Conservation (phyloP, 1,140 invertebrate genomes). For the Rhyzopertha dominica region DNA sequence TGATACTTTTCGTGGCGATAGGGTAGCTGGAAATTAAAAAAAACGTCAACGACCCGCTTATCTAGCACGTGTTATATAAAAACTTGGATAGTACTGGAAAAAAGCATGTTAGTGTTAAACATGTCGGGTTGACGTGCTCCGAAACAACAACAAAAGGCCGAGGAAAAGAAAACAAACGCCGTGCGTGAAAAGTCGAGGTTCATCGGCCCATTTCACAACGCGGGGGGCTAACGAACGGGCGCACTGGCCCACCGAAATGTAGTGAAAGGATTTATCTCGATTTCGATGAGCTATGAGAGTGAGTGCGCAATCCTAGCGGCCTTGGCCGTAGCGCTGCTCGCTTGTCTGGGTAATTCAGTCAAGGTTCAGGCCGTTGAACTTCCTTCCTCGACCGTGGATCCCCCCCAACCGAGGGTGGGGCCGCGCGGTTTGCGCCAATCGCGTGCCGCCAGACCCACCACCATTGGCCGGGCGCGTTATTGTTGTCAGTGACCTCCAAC, state of each 20-base stretch:
- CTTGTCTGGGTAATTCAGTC: slow-evolving; percentile 63
- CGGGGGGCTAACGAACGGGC: not conserved
- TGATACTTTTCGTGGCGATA: too few relatives aligned
- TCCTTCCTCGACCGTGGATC: slow-evolving; percentile 39
- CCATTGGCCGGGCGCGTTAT: slow-evolving; percentile 34
- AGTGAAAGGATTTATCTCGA: slow-evolving; percentile 31
- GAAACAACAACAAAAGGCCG: slow-evolving; percentile 5
- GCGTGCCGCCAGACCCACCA: slow-evolving; percentile 26
- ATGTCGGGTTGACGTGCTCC: too few relatives aligned
- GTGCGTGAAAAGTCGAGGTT: too few relatives aligned
- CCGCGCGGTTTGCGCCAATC: slow-evolving; percentile 34
- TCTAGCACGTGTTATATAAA: too few relatives aligned
- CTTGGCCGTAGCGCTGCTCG: slow-evolving; percentile 54
- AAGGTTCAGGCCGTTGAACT: slow-evolving; percentile 64
- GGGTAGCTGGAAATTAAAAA: too few relatives aligned
- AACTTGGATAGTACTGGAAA: too few relatives aligned
- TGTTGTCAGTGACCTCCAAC: slow-evolving; percentile 58
- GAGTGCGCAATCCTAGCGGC: slow-evolving; percentile 37
- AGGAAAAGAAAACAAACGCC: not conserved
- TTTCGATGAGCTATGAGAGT: slow-evolving; percentile 24
- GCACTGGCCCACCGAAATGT: slow-evolving; percentile 7
- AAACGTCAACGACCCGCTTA: too few relatives aligned
- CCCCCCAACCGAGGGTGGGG: slow-evolving; percentile 32
- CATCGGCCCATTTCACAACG: too few relatives aligned
- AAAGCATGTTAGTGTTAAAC: too few relatives aligned